Percentiles rank a stretch among this genome's conserved stretches.
These are phyloP conservation scores for Brachyistius frenatus DNA, from an alignment of 2,113 vertebrate species.

Conservation along the genomic window DNA sequence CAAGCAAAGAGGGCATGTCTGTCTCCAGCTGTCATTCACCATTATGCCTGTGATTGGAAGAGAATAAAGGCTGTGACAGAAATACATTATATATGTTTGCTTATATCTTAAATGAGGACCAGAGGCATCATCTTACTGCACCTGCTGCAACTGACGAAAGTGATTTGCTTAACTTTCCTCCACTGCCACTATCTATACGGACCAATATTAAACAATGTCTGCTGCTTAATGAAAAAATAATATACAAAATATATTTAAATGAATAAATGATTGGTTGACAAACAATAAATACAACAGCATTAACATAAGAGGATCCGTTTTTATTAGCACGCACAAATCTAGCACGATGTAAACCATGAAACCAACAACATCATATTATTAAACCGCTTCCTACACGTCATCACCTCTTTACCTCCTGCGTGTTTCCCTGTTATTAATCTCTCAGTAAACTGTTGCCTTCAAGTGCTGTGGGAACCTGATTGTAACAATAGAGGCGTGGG, in stretches of 20 bases:
- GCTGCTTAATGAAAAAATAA: neutral
- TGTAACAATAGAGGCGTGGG: too few species aligned
- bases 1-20: slow-evolving; percentile 9
- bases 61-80: neutral
- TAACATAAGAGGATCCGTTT: neutral
- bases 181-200: neutral
- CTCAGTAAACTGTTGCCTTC: slow-evolving; percentile 54
- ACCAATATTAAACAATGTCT: neutral
- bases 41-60: neutral
- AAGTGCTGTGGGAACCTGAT: slow-evolving; percentile 18
- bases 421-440: neutral
- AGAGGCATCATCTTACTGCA: slow-evolving; percentile 16
- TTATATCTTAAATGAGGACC: neutral
- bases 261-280: neutral
- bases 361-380: neutral
- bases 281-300: neutral
- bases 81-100: slow-evolving; percentile 1
- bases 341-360: neutral
- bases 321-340: neutral
- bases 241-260: neutral
- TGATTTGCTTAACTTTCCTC: neutral
- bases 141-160: slow-evolving; percentile 3
- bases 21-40: neutral
- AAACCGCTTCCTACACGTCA: slow-evolving; percentile 31
- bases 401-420: slow-evolving; percentile 5